A percentile compares a stretch with the other conserved stretches of the same genome.
Evolutionary conservation across 2,113 vertebrate species (phyloP).

Genomic region (Circaetus gallicus): DNA sequence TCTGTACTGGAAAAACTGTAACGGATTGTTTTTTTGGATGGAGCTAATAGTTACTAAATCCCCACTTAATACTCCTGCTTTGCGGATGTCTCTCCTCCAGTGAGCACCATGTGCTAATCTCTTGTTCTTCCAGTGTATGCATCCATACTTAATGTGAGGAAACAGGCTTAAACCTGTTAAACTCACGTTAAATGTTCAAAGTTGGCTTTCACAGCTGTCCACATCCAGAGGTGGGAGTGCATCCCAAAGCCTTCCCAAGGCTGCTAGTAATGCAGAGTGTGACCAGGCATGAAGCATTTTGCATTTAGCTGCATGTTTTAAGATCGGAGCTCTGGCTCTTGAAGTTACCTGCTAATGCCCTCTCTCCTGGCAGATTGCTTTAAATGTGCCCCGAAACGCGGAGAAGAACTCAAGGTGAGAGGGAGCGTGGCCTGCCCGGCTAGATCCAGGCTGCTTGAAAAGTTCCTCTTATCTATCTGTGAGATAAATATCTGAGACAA

Average conservation of each 20-base stretch:
- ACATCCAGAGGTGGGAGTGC: background rate
- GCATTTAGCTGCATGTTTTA: background rate
- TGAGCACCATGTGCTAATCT: slow-evolving; percentile 34
- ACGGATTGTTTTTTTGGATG: background rate
- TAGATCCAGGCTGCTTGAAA: background rate
- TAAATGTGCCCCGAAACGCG: fast-evolving
- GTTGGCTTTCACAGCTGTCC: background rate
- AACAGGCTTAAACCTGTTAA: slow-evolving; percentile 57
- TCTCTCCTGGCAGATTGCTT: background rate
- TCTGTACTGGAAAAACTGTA: background rate
- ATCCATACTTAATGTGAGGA: slow-evolving; percentile 52
- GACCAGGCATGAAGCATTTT: background rate
- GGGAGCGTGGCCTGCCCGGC: fast-evolving
- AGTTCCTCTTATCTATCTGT: background rate
- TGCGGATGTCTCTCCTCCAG: background rate
- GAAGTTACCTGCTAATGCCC: background rate
- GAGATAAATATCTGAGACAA: background rate
- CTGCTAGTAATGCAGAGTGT: background rate
- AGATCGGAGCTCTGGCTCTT: background rate
- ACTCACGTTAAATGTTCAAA: slow-evolving; percentile 7
- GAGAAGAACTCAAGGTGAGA: background rate
- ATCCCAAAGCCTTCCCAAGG: background rate
- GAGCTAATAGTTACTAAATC: background rate
- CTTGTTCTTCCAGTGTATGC: slow-evolving; percentile 47
- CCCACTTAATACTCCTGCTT: background rate